Percentiles rank a stretch among this genome's conserved stretches.
Evolutionary conservation across 2,113 vertebrate species (phyloP).

Genomic region (Macrotis lagotis): DNA sequence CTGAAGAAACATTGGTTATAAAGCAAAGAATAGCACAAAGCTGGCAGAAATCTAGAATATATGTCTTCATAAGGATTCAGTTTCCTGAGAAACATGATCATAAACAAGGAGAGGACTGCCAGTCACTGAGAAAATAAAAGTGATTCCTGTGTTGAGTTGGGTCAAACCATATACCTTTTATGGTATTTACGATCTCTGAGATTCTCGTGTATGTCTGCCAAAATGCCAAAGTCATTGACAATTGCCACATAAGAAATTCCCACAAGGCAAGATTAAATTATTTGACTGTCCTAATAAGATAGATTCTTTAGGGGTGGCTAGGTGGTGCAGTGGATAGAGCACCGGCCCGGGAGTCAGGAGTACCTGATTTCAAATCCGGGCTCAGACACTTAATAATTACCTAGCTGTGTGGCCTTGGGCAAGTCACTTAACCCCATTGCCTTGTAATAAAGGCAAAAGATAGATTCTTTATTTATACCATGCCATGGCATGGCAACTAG

Average conservation of each 20-base stretch:
- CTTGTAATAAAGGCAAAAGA: no score
- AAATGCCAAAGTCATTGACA: neutral
- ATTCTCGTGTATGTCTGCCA: neutral
- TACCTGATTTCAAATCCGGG: no score
- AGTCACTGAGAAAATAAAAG: neutral
- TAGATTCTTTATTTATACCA: neutral
- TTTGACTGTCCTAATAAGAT: neutral
- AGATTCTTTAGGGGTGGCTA: no score
- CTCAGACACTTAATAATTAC: no score
- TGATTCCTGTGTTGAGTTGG: neutral
- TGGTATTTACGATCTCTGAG: neutral
- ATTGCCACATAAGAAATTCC: neutral
- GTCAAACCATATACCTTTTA: neutral
- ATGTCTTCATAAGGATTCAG: neutral
- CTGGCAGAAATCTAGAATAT: neutral
- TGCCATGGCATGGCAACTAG: neutral
- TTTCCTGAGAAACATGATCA: neutral
- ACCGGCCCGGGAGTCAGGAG: no score
- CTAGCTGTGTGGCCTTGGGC: no score
- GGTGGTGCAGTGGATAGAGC: no score
- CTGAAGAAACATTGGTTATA: neutral
- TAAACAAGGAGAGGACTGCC: neutral
- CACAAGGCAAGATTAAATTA: neutral
- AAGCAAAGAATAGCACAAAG: neutral
- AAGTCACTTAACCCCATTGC: no score